Evolutionary conservation across 1,140 invertebrate species (phyloP).

Genomic region (Elymnias hypermnestra): DNA sequence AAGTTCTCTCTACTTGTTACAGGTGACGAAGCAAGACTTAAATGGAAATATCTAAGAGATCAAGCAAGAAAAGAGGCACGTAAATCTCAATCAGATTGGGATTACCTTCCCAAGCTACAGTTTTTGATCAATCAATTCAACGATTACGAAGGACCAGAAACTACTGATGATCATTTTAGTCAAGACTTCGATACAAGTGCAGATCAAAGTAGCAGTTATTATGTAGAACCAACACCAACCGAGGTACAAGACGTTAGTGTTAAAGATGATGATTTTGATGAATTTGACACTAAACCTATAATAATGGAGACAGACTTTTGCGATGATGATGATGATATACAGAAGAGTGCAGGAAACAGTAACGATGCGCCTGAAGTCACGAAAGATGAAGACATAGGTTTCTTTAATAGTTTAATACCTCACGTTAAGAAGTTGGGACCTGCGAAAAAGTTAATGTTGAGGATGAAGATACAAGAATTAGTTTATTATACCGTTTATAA

Average conservation of each 20-base stretch:
- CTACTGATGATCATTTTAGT: constrained; percentile 38
- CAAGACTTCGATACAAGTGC: constrained; percentile 44
- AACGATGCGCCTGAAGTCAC: constrained; percentile 29
- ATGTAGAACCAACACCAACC: constrained; percentile 28
- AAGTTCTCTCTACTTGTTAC: constrained; percentile 17
- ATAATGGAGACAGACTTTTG: constrained; percentile 68
- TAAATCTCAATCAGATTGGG: constrained; percentile 63
- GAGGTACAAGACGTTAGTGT: constrained; percentile 29
- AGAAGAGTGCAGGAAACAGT: constrained; percentile 25
- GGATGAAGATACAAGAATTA: constrained; percentile 69
- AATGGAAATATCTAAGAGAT: constrained; percentile 72
- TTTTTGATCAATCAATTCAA: constrained; percentile 66
- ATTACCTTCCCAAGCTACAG: constrained; percentile 54
- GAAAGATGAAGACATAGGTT: constrained; percentile 66
- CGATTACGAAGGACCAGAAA: constrained; percentile 53
- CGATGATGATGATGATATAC: constrained; percentile 60
- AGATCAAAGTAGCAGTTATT: constrained; percentile 41
- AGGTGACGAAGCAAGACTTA: constrained; percentile 64
- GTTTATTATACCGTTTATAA: constrained; percentile 69
- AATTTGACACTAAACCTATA: constrained; percentile 68
- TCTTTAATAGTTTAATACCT: constrained; percentile 67
- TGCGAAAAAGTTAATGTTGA: constrained; percentile 64
- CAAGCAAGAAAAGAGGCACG: constrained; percentile 61
- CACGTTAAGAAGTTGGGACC: constrained; percentile 64
- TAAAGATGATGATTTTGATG: constrained; percentile 64